phyloP scores from a whole-genome alignment of 2,797 vertebrate species.

The Benthosema pterotum region DNA sequence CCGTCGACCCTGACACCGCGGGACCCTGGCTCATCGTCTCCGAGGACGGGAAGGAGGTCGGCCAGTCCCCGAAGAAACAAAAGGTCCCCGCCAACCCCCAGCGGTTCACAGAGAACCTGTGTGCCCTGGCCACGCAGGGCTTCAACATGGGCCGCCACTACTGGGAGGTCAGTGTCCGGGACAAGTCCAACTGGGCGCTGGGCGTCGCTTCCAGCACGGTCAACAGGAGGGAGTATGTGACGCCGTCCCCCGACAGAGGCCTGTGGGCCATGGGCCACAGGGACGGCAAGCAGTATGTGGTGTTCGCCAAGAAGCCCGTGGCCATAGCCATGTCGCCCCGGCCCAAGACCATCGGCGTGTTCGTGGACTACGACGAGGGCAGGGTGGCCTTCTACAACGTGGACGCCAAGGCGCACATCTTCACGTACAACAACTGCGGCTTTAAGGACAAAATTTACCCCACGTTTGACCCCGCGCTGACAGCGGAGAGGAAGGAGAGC shows the following conservation, averaged over 20 bases:
- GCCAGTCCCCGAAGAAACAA: constrained; percentile 15
- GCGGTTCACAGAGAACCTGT: constrained; percentile 22
- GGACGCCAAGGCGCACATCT: constrained; percentile 20
- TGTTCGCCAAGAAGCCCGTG: background rate
- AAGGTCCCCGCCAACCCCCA: background rate
- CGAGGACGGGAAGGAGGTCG: constrained; percentile 28
- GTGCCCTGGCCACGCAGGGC: constrained; percentile 1
- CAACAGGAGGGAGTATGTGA: constrained; percentile 6
- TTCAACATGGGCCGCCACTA: constrained; percentile 22
- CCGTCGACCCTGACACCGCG: constrained; percentile 15
- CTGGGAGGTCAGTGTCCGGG: constrained; percentile 31
- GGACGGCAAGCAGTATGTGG: constrained; percentile 7
- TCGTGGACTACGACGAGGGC: constrained; percentile 41
- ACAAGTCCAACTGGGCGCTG: constrained; percentile 25
- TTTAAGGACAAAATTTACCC: constrained; percentile 9
- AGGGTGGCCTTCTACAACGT: constrained; percentile 25
- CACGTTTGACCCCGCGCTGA: constrained; percentile 17
- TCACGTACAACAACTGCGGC: constrained; percentile 20
- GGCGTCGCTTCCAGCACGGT: constrained; percentile 8
- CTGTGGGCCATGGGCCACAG: constrained; percentile 22
- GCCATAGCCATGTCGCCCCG: background rate
- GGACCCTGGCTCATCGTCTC: constrained; percentile 19
- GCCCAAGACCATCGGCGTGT: constrained; percentile 25
- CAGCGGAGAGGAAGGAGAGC: constrained; percentile 4
- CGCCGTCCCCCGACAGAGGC: constrained; percentile 1